Base-by-base conservation (phyloP, 2,113 vertebrate species). In the Ciconia maguari region DNA sequence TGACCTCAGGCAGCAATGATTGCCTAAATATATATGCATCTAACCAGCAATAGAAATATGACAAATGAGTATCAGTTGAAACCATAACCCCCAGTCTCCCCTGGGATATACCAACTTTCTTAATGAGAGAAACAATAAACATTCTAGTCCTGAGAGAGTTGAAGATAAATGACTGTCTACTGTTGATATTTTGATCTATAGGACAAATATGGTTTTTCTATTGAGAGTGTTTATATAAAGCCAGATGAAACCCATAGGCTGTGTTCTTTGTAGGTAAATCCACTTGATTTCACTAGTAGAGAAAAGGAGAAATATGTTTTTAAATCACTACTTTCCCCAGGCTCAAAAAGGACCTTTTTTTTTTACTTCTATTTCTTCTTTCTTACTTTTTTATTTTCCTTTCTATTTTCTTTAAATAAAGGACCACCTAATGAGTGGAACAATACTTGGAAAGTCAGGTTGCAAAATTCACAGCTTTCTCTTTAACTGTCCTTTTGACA, bases 101-200 rank as follows among this genome's bases (percentile, higher is more conserved):
- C 21, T 93, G 91, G 70, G 94, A 91, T 79, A 85, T 9, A 72
- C 36, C 66, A 72, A 15, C 69, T 49, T 89, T 57, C 78, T 87
- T 94, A 95, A 97, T 94, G 95, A 95, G 84, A 89, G 89, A 93
- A 96, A 89, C 78, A 96, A 94, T 96, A 95, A 93, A 75, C 66
- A 80, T 76, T 76, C 57, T 9, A 34, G 34, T 94, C 89, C 78
- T 32, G 58, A 58, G 94, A 96, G 89, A 14, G 25, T 1, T 80
- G 78, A 87, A 94, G 91, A 96, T 65, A 95, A 95, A 97, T 90
- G 78, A 90, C 66, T 93, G 34, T 71, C 93, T 90, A 44, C 34
- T 52, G 87, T 69, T 91, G 84, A 68, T 93, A 93, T 91, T 96
- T 95, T 96, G 95, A 96, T 94, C 77, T 96, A 91, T 93, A 85